Percentiles rank a stretch among this genome's conserved stretches.
Evolutionary conservation across 2,113 vertebrate species (phyloP).

Genomic region (Sceloporus undulatus): DNA sequence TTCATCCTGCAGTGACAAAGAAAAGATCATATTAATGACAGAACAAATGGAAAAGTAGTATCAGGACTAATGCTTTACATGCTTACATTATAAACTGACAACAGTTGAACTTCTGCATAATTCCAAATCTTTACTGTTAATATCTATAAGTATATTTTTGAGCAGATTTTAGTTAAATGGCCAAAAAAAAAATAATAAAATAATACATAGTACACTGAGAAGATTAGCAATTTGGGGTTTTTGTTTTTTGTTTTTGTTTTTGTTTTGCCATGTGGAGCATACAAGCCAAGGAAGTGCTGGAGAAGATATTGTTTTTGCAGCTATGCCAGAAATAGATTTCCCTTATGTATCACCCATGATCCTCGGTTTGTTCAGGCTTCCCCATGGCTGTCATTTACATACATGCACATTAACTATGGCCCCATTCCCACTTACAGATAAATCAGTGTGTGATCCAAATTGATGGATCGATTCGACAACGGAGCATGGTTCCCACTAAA

Average conservation of each 20-base stretch:
- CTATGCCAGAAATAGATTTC: background rate
- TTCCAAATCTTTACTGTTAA: background rate
- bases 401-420: background rate
- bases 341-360: too few relatives aligned
- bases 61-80: background rate
- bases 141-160: background rate
- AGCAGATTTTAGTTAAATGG: background rate
- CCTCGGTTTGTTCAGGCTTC: background rate
- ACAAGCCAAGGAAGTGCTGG: background rate
- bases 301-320: background rate
- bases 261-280: too few relatives aligned
- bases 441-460: too few relatives aligned
- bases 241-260: too few relatives aligned
- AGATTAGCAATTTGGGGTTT: too few relatives aligned
- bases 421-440: too few relatives aligned
- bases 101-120: background rate
- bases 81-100: background rate
- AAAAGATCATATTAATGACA: background rate
- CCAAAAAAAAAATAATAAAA: background rate
- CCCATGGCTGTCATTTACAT: background rate
- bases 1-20: conserved; percentile 18
- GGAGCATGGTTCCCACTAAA: too few relatives aligned
- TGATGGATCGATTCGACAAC: too few relatives aligned
- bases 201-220: background rate
- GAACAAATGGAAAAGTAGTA: background rate